These are phyloP conservation scores for Ataeniobius toweri DNA, from an alignment of 2,797 vertebrate genomes.

Conservation along the genomic window DNA sequence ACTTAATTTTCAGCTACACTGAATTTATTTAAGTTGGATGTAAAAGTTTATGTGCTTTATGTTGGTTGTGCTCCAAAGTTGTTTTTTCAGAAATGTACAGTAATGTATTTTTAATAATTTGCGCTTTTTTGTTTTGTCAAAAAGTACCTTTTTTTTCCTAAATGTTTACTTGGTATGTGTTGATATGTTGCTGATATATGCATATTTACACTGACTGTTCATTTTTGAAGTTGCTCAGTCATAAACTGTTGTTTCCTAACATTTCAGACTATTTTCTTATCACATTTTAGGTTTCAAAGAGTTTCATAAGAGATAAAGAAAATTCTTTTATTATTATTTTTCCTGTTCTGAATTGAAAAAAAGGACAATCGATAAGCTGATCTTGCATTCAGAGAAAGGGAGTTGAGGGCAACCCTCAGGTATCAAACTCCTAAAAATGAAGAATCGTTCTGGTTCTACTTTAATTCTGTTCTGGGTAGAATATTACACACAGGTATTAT, in stretches of 20 bases:
- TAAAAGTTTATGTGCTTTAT: constrained; percentile 18
- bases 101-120: constrained; percentile 16
- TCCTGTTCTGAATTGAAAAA: not conserved
- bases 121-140: constrained; percentile 16
- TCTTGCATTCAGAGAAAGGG: not conserved
- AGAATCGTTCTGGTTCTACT: not conserved
- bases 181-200: not conserved
- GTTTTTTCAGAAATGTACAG: constrained; percentile 25
- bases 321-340: not conserved
- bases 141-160: constrained; percentile 16
- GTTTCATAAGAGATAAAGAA: constrained; percentile 35
- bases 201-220: constrained; percentile 41
- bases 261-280: constrained; percentile 11
- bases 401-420: too few relatives aligned
- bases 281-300: constrained; percentile 15
- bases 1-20: constrained; percentile 1
- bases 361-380: not conserved
- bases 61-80: constrained; percentile 15
- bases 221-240: constrained; percentile 40
- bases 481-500: not conserved
- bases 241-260: constrained; percentile 20
- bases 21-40: constrained; percentile 34
- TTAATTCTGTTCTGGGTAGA: not conserved
- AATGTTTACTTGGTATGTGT: constrained; percentile 28
- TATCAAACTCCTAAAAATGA: not conserved